phyloP scores from a whole-genome alignment of 2,888 invertebrate genomes.

The Magallana nippona region DNA sequence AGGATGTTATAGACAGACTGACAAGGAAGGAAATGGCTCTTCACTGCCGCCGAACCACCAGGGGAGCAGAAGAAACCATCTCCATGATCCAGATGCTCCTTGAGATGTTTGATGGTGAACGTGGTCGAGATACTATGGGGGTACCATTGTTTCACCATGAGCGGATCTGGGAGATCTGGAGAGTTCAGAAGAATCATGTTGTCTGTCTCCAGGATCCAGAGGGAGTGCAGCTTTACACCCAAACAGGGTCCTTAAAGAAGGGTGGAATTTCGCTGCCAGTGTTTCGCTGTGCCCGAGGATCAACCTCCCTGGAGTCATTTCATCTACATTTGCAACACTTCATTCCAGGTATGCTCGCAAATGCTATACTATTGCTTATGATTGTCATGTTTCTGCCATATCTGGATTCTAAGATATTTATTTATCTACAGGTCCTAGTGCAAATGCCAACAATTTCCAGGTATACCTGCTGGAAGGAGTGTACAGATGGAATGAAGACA shows the following conservation, averaged over 20 bases:
- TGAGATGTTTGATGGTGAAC: constrained; percentile 42
- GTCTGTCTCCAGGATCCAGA: constrained; percentile 53
- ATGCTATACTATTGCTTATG: not conserved
- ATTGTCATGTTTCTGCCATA: not conserved
- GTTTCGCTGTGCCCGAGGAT: constrained; percentile 54
- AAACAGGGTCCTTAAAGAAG: constrained; percentile 50
- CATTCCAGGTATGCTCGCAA: constrained; percentile 35
- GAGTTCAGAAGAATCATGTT: constrained; percentile 49
- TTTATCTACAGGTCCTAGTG: constrained; percentile 51
- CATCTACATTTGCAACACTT: constrained; percentile 41
- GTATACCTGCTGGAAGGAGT: constrained; percentile 57
- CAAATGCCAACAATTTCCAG: constrained; percentile 56
- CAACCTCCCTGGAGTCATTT: constrained; percentile 40
- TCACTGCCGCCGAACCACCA: constrained; percentile 52
- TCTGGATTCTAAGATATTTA: not conserved
- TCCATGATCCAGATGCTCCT: constrained; percentile 37
- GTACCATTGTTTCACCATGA: constrained; percentile 53
- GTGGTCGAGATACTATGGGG: constrained; percentile 50
- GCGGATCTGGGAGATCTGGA: constrained; percentile 47
- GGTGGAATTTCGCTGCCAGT: constrained; percentile 44
- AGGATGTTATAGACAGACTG: constrained; percentile 29
- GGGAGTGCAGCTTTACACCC: constrained; percentile 48
- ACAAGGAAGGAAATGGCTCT: constrained; percentile 47
- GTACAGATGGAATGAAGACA: constrained; percentile 56
- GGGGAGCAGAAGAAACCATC: constrained; percentile 43